phyloP scores from a whole-genome alignment of 2,888 invertebrate species.

The Girardia tigrina region DNA sequence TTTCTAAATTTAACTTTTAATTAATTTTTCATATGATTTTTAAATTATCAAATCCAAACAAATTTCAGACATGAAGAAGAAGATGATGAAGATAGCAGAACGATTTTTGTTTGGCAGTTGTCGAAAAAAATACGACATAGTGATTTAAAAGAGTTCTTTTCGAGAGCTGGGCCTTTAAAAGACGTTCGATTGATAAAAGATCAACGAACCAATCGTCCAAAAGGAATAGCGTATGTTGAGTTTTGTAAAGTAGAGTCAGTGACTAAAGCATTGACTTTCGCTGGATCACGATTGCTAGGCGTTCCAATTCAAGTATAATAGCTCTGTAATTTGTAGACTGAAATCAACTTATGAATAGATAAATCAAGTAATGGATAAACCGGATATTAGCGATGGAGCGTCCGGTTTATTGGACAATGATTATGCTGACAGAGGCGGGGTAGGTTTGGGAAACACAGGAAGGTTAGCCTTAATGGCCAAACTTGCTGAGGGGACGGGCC shows the following conservation, averaged over 20 bases:
- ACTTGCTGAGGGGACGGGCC: slow-evolving; percentile 72
- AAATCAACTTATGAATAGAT: not conserved
- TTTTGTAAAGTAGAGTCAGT: slow-evolving; percentile 95
- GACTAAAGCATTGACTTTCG: slow-evolving; percentile 78
- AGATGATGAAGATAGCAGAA: slow-evolving; percentile 92
- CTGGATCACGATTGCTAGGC: slow-evolving; percentile 64
- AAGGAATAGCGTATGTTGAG: slow-evolving; percentile 98
- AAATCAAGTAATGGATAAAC: slow-evolving; percentile 19
- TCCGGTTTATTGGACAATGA: slow-evolving; percentile 64
- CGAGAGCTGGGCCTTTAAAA: slow-evolving; percentile 85
- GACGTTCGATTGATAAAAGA: slow-evolving; percentile 96
- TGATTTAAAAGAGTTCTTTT: slow-evolving; percentile 94
- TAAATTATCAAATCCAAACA: not conserved
- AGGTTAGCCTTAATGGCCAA: slow-evolving; percentile 93
- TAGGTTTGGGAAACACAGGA: slow-evolving; percentile 89
- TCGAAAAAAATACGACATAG: slow-evolving; percentile 79
- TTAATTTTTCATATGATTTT: not conserved
- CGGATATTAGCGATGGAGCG: not conserved
- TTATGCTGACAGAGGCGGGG: slow-evolving; percentile 83
- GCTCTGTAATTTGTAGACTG: not conserved
- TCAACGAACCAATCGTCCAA: slow-evolving; percentile 91
- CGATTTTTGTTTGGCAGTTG: slow-evolving; percentile 95
- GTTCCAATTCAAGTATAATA: slow-evolving; percentile 62
- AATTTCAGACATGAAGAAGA: not conserved
- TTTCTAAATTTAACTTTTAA: not conserved